Base-by-base conservation (phyloP, 2,113 vertebrate genomes). In the Otus sunia region DNA sequence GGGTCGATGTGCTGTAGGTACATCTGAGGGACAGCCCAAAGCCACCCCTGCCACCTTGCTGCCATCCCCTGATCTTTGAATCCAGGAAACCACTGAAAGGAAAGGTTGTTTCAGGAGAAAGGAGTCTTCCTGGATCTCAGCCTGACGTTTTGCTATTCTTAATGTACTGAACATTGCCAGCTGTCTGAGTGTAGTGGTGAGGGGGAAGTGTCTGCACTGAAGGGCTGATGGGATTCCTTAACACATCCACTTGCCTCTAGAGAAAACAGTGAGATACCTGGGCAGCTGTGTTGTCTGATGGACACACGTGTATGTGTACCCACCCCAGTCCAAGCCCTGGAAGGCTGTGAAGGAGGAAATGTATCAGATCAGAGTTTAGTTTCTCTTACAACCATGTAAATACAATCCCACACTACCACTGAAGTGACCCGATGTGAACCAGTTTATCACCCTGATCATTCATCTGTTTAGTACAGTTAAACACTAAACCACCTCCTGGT, bases 151-250 rank as follows among this genome's bases (percentile, higher is more conserved):
- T 75, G 34, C 32, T 76, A 43, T 47, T 64, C 34, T 58, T 18
- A 13, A 37, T 0, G 0, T 26, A 12, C 37, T 41, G 67, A 56
- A 26, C 14, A 0, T 34, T 43, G 36, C 50, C 34, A 9, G 1
- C 19, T 21, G 2, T 15, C 50, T 25, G 56, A 58, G 32, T 17
- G 9, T 19, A 20, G 56, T 34, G 32, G 18, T 17, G 32, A 34
- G 39, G 32, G 69, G 26, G 36, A 72, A 32, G n/a, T 2, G 0
- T 43, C 45, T n/a, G 55, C 23, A 2, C 37, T 34, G 19, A 21
- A 34, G 53, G 37, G 47, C 20, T 79, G 2, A 20, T 9, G 10
- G 47, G 50, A 11, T 58, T 63, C 49, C n/a, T 21, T 6, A 45
- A 29, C 5, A 1, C 18, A n/a, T 13, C 73, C 30, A 1, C 6